Base-by-base conservation (phyloP, 2,888 invertebrate genomes). In the Harpagoxenus sublaevis region DNA sequence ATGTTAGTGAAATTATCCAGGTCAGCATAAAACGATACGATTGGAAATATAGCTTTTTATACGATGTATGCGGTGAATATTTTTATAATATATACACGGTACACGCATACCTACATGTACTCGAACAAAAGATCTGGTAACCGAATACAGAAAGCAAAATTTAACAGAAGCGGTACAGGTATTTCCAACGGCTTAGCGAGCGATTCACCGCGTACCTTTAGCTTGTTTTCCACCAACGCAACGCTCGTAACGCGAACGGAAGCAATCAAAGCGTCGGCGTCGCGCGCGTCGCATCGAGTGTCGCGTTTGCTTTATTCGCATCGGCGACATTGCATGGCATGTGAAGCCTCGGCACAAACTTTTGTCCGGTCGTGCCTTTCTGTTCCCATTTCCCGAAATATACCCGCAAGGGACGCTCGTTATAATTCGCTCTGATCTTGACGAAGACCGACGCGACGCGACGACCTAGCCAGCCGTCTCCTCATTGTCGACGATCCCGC, bases 401-500 rank as follows among this genome's bases (percentile, higher is more conserved):
- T 48, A 73, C 39, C 57, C 51, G 60, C n/a, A 28, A 45, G 39
- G 42, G 63, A 75, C 39, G 84, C 39, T 60, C 65, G 82, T 39
- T 48, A 77, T 63, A 84, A 88, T 81, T 85, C 66, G 42, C 63
- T 23, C 31, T 23, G 78, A 57, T 35, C 35, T 35, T 53, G 77
- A 88, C 85, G 63, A 71, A 78, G 63, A 73, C 39, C 63, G 51
- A 48, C 35, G 18, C 18, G 18, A 23, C 23, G 23, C 23, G 23
- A 23, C 23, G 23, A 23, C 23, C 23, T 35, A 51, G 31, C 28
- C 55, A 51, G 45, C 53, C 71, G 63, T 83, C 83, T 85, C 78
- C 83, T 85, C 78, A 88, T 79, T 83, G 75, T 74, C 84, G 79
- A 74, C 78, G 35, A 75, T 74, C 74, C 78, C 83, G 81, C 88